A percentile compares a stretch with the other conserved stretches of the same genome.
These are phyloP conservation scores for Pachydiplax longipennis DNA, from an alignment of 2,888 invertebrate species.

Conservation along the genomic window DNA sequence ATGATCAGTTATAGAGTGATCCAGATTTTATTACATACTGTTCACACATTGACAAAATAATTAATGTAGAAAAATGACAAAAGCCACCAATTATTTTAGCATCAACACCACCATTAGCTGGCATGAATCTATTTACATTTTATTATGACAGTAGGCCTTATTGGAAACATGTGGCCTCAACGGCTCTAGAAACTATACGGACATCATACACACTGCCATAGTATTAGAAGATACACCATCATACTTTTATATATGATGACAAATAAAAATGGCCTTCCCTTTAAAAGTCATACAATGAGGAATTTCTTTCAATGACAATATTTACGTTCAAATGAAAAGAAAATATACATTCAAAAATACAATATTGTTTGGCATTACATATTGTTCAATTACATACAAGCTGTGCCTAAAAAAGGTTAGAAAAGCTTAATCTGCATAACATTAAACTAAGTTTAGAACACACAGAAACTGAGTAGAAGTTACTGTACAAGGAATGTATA, in stretches of 20 bases:
- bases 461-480: neutral
- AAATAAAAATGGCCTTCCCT: slow-evolving; percentile 9
- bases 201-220: slow-evolving; percentile 43
- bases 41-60: slow-evolving; percentile 39
- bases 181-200: slow-evolving; percentile 47
- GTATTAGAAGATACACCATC: slow-evolving; percentile 32
- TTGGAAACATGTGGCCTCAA: slow-evolving; percentile 51
- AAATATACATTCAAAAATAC: neutral
- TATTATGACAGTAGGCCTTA: slow-evolving; percentile 51
- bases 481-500: slow-evolving; percentile 25
- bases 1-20: slow-evolving; percentile 20
- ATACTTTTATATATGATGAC: slow-evolving; percentile 39
- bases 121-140: slow-evolving; percentile 46
- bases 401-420: slow-evolving; percentile 20
- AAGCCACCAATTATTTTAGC: slow-evolving; percentile 42
- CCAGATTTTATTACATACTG: slow-evolving; percentile 35
- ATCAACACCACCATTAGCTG: slow-evolving; percentile 41
- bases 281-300: slow-evolving; percentile 2
- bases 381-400: neutral
- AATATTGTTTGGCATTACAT: neutral
- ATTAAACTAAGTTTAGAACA: slow-evolving; percentile 15
- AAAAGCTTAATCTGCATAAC: slow-evolving; percentile 17
- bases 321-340: neutral
- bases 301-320: slow-evolving; percentile 20
- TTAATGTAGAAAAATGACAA: slow-evolving; percentile 32